phyloP scores from a whole-genome alignment of 2,888 invertebrate species.

The Apodemia hepburni region DNA sequence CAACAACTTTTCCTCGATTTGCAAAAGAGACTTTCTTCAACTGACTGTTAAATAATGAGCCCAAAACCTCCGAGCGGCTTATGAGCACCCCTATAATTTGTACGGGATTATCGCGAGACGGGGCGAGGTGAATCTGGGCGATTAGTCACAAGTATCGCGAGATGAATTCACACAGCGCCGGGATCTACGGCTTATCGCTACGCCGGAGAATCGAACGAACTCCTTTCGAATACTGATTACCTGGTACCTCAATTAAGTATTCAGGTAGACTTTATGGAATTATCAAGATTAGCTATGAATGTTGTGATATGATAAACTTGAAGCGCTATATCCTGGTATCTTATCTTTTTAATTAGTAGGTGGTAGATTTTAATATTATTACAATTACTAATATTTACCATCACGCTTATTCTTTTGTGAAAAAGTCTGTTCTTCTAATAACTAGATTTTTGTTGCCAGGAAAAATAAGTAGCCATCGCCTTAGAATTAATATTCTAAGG shows the following conservation, averaged over 20 bases:
- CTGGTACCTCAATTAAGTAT: constrained; percentile 60
- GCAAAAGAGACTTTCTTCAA: constrained; percentile 41
- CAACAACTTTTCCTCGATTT: constrained; percentile 19
- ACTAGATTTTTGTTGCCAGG: no score
- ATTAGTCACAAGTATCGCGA: constrained; percentile 76
- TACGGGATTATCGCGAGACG: constrained; percentile 73
- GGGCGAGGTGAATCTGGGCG: constrained; percentile 67
- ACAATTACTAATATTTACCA: no score
- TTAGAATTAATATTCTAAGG: no score
- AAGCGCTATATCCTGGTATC: constrained; percentile 28
- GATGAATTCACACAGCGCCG: constrained; percentile 45
- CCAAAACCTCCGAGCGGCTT: constrained; percentile 49
- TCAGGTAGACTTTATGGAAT: constrained; percentile 62
- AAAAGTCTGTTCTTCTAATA: no score
- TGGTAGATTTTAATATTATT: not conserved
- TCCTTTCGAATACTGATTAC: constrained; percentile 70
- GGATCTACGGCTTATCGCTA: constrained; percentile 55
- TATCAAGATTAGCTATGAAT: constrained; percentile 61
- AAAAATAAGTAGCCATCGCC: no score
- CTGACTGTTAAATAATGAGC: constrained; percentile 66
- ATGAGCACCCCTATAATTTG: constrained; percentile 74
- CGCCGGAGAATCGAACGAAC: constrained; percentile 49
- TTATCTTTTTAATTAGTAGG: not conserved
- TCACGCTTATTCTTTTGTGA: no score
- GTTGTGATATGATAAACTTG: constrained; percentile 40